Base-by-base conservation (phyloP, 2,888 invertebrate species). In the Lithosia quadra region DNA sequence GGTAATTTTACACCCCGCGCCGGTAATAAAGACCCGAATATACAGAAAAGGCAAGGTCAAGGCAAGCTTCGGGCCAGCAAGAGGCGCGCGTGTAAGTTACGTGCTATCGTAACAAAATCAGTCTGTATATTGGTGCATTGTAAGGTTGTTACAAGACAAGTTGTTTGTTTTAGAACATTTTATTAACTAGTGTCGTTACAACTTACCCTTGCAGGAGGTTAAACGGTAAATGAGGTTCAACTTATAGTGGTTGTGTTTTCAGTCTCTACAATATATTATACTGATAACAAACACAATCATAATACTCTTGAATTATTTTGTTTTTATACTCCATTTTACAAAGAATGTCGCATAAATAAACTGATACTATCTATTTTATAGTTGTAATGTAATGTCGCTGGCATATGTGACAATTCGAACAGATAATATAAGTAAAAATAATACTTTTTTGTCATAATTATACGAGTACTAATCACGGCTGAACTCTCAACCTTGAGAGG, bases 281-380 rank as follows among this genome's bases (percentile, higher is more conserved):
- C 49, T n/a, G 49, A 49, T 49, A 49, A 49, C n/a, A 49, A 49
- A 49, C 2, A 49, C 49, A 49, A 49, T 49, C 49, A 49, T 49
- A 49, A 49, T n/a, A n/a, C n/a, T n/a, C 49, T 49, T 49, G 49
- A 49, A 49, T 8, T n/a, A 49, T n/a, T 49, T 49, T 49, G 18
- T 49, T 49, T 49, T 49, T 49, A n/a, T 49, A 49, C 18, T 49
- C 49, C 49, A n/a, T 49, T 49, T n/a, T n/a, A 49, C 49, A 49
- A 49, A 9, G 8, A n/a, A n/a, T n/a, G 49, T 49, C 49, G 9
- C 49, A 49, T 49, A 49, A 49, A 49, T 49, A 49, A 49, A 49
- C n/a, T 49, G 49, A 49, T 49, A 49, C n/a, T n/a, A 49, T 49
- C 49, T 49, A 18, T 49, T 49, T 49, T n/a, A 49, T n/a, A 49